phyloP scores from a whole-genome alignment of 1,140 invertebrate species.

The Drosophila eugracilis region DNA sequence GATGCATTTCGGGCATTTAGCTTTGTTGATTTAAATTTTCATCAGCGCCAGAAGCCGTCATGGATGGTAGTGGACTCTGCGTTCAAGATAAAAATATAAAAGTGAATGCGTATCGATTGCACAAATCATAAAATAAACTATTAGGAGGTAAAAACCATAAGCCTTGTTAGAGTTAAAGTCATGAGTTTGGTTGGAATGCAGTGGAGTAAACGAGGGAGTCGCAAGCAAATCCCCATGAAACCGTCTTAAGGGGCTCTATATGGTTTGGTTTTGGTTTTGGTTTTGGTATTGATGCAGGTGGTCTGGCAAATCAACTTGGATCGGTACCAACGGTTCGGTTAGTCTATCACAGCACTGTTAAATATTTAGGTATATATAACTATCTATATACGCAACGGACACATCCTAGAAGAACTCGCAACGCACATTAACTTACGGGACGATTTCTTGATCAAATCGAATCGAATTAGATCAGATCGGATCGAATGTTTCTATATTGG shows the following conservation, averaged over 20 bases:
- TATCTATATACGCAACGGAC: slow-evolving; percentile 64
- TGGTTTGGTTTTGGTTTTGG: slow-evolving; percentile 3
- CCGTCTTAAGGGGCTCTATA: slow-evolving; percentile 27
- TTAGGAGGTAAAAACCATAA: slow-evolving; percentile 55
- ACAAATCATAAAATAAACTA: slow-evolving; percentile 52
- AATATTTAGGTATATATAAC: slow-evolving; percentile 45
- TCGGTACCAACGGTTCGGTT: slow-evolving; percentile 57
- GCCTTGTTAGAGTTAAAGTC: slow-evolving; percentile 34
- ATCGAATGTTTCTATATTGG: slow-evolving; percentile 34
- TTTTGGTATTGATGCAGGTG: slow-evolving; percentile 30
- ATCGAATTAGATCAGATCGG: slow-evolving; percentile 12
- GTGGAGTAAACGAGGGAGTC: slow-evolving; percentile 18
- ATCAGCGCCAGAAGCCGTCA: slow-evolving; percentile 85
- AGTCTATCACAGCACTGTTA: slow-evolving; percentile 83
- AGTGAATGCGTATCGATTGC: slow-evolving; percentile 64
- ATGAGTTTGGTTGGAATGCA: slow-evolving; percentile 22
- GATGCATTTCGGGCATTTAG: slow-evolving; percentile 75
- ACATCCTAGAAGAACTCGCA: slow-evolving; percentile 60
- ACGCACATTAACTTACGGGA: slow-evolving; percentile 72
- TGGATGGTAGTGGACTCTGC: slow-evolving; percentile 85
- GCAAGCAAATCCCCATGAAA: slow-evolving; percentile 45
- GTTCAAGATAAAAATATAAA: slow-evolving; percentile 80
- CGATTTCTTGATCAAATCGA: slow-evolving; percentile 38
- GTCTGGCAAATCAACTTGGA: slow-evolving; percentile 37
- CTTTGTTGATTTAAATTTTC: slow-evolving; percentile 85